Evolutionary conservation across 1,140 invertebrate species (phyloP), one percentile per base, ranked within the genome.

Genomic region (Pogonognathellus flavescens): DNA sequence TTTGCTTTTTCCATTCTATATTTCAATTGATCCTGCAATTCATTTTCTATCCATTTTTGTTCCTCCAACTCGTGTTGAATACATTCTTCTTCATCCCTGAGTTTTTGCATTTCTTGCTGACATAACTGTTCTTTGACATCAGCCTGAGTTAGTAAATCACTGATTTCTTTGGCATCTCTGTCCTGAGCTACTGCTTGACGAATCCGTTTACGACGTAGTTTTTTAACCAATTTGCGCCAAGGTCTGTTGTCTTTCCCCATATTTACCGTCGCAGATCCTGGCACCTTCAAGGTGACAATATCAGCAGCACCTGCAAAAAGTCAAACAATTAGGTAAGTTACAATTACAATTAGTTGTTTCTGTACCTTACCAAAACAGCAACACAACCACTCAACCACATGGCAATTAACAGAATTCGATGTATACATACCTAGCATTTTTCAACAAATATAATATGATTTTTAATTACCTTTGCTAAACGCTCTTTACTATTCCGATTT

Each of bases 161-260:
- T 62, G 22, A 53, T 18, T 25, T 84, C 70, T 16, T 41, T 41
- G 1, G 14, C 18, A 1, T 86, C 52, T 31, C 66, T 53, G 2
- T 80, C 16, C 20, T 49, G 7, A 50, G 84, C 86, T 31, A 66
- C 59, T 57, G 41, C 70, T 72, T 82, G 59, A 5, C 87, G 85
- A 31, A 82, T 84, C 50, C 82, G 22, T 80, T 87, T 86, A 13
- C 88, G n/a, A 62, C 86, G 80, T 20, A 88, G 72, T 22, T 88
- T 88, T 60, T 88, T 88, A 0, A 88, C 87, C 13, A 87, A 55
- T 72, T 88, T 88, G 31, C 88, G 83, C 88, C 88, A 88, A 10
- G 62, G 18, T 20, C 88, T 60, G 50, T 84, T 86, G 55, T 88
- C 88, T 41, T 85, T 86, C 5, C 86, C 85, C 87, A 88, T 88